These are phyloP conservation scores for Scaeva pyrastri DNA, from an alignment of 2,888 invertebrate species.

Conservation along the genomic window DNA sequence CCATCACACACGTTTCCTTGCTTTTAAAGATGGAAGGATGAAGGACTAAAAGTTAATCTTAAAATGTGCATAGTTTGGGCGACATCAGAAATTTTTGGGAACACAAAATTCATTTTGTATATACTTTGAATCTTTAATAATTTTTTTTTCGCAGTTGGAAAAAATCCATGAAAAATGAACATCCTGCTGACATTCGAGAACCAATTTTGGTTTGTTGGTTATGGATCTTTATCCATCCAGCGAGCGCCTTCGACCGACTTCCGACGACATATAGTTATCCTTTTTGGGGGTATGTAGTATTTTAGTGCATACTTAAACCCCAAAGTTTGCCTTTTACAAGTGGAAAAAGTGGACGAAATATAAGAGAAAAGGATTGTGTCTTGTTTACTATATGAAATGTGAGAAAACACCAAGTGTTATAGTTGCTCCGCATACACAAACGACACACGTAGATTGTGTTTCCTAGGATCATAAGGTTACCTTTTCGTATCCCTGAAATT, in stretches of 20 bases:
- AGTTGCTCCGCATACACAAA: conserved; percentile 2
- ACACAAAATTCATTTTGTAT: background rate
- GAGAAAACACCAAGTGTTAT: conserved; percentile 64
- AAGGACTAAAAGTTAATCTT: background rate
- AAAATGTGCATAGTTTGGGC: too few relatives aligned
- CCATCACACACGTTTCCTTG: conserved; percentile 38
- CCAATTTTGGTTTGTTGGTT: conserved; percentile 1
- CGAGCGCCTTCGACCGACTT: background rate
- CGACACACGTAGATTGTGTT: background rate
- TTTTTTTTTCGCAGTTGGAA: background rate
- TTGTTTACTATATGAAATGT: conserved; percentile 44
- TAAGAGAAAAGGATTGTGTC: conserved; percentile 35
- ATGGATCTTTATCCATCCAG: conserved; percentile 30
- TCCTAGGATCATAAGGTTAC: conserved; percentile 20
- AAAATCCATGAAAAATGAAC: background rate
- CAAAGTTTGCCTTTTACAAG: conserved; percentile 63
- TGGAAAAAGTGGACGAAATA: background rate
- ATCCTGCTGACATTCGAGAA: conserved; percentile 12
- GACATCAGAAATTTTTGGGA: background rate
- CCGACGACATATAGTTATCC: conserved; percentile 6
- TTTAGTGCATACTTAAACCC: conserved; percentile 67
- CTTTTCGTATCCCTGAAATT: background rate
- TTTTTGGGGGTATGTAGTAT: conserved; percentile 4
- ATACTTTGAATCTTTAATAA: conserved; percentile 13
- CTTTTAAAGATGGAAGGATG: background rate